Evolutionary conservation across 92 coral and sea anemone species (phyloP).

Genomic region (Palythoa caribaeorum): DNA sequence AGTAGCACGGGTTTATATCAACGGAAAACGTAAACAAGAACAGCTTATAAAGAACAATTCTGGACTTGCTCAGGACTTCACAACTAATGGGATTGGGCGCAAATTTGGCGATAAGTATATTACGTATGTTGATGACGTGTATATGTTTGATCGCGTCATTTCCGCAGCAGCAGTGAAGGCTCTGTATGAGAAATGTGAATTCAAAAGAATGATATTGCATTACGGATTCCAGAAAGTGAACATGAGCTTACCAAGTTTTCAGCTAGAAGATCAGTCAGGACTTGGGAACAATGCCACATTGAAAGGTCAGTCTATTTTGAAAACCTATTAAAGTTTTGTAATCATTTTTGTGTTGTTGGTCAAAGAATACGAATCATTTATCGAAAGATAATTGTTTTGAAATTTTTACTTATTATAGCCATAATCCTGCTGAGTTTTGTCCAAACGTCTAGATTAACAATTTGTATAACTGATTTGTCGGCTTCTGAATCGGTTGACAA

Average conservation of each 20-base stretch:
- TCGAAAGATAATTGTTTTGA: too few relatives aligned
- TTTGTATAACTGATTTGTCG: too few relatives aligned
- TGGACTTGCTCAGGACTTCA: conserved; percentile 92
- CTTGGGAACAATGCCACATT: conserved; percentile 87
- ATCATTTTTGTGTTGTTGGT: too few relatives aligned
- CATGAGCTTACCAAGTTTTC: conserved; percentile 59
- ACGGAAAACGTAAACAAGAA: conserved; percentile 86
- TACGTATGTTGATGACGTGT: conserved; percentile 91
- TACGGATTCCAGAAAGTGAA: conserved; percentile 97
- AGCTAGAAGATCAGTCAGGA: conserved; percentile 94
- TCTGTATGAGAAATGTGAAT: conserved; percentile 91
- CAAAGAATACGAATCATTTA: too few relatives aligned
- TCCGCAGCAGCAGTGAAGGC: conserved; percentile 84
- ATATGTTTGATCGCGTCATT: conserved; percentile 91
- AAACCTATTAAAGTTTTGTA: too few relatives aligned
- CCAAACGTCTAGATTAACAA: too few relatives aligned
- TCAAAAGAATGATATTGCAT: conserved; percentile 97
- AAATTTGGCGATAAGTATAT: conserved; percentile 91
- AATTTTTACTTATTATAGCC: too few relatives aligned
- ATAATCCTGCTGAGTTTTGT: too few relatives aligned
- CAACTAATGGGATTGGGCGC: conserved; percentile 91
- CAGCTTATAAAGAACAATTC: conserved; percentile 79
- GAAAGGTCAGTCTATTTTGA: conserved; percentile 41
- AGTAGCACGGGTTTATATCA: conserved; percentile 88
- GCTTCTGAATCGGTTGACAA: too few relatives aligned